Evolutionary conservation across 2,888 invertebrate genomes (phyloP).

Genomic region (Adelognathus sp.): DNA sequence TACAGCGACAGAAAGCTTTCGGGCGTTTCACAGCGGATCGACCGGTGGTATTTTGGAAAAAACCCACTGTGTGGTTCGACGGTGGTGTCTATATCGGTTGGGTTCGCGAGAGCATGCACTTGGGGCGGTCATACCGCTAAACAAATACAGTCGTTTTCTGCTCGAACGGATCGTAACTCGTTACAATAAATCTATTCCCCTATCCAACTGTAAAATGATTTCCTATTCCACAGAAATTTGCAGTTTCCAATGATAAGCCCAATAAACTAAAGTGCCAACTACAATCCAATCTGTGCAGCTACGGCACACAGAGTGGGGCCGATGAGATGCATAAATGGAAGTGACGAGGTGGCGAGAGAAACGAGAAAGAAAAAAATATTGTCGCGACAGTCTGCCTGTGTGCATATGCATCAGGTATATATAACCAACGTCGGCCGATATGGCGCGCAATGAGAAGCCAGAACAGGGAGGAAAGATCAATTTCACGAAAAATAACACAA

Average conservation of each 20-base stretch:
- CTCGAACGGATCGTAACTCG: no score
- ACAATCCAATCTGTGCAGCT: background rate
- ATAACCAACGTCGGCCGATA: background rate
- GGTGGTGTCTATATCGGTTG: no score
- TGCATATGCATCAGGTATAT: background rate
- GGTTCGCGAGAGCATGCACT: no score
- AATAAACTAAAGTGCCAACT: background rate
- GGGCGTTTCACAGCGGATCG: no score
- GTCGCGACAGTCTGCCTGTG: background rate
- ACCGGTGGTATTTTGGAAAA: no score
- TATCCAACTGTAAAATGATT: no score
- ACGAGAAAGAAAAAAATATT: background rate
- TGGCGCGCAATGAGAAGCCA: background rate
- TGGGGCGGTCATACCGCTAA: no score
- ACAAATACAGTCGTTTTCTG: no score
- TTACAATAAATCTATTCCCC: no score
- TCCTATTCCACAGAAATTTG: conserved; percentile 12
- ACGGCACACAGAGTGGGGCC: background rate
- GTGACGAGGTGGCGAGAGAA: no score
- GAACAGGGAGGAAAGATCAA: background rate
- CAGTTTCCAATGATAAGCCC: background rate
- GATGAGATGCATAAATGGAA: conserved; percentile 15
- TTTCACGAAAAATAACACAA: conserved; percentile 9
- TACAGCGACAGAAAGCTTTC: no score
- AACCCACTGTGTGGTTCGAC: no score